phyloP scores from a whole-genome alignment of 2,888 invertebrate genomes.

The Eupsilia transversa region DNA sequence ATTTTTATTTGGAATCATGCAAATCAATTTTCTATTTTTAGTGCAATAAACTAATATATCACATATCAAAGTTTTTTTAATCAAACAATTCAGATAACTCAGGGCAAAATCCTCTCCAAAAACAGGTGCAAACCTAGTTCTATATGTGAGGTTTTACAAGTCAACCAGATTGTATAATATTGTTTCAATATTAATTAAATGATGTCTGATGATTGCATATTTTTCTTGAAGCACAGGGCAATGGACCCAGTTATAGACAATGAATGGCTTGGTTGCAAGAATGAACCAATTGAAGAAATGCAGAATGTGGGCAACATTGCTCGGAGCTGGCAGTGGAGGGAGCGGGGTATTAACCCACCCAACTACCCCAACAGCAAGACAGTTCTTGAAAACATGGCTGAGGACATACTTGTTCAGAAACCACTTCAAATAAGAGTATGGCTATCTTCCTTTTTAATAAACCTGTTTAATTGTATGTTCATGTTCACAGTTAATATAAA shows the following conservation, averaged over 20 bases:
- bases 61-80: neutral
- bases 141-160: neutral
- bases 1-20: neutral
- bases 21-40: neutral
- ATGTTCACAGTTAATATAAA: constrained; percentile 1
- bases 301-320: constrained; percentile 82
- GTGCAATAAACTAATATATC: neutral
- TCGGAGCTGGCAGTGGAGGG: constrained; percentile 87
- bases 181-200: neutral
- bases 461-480: neutral
- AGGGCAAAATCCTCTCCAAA: too few relatives aligned
- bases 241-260: constrained; percentile 86
- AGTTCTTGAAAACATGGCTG: constrained; percentile 91
- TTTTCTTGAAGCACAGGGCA: constrained; percentile 63
- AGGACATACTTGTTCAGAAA: constrained; percentile 92
- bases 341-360: constrained; percentile 83
- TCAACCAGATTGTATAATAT: neutral
- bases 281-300: constrained; percentile 82
- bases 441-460: constrained; percentile 30
- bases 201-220: constrained; percentile 7
- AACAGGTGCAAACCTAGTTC: neutral
- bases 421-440: constrained; percentile 91
- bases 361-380: constrained; percentile 85
- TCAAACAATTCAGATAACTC: neutral
- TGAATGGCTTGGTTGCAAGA: constrained; percentile 86